These are phyloP conservation scores for Mesaphorura yosii DNA, from an alignment of 1,140 invertebrate genomes.

Conservation along the genomic window DNA sequence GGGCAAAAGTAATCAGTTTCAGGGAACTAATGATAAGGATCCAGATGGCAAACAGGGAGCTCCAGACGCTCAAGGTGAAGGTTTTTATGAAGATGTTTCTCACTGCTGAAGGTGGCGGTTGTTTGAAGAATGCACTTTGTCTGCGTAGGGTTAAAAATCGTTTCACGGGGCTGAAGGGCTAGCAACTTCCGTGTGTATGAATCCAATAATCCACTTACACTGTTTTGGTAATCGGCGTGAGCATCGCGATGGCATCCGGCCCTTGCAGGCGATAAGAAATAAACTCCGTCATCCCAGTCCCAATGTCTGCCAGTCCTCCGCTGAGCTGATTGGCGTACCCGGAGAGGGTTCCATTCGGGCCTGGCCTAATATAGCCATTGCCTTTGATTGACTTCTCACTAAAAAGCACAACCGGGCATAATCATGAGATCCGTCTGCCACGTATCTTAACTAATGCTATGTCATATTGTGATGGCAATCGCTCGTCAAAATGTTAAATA, in stretches of 20 bases:
- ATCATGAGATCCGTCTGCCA: too few relatives aligned
- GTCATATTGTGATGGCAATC: too few relatives aligned
- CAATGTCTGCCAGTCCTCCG: constrained; percentile 17
- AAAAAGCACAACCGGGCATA: too few relatives aligned
- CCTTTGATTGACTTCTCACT: constrained; percentile 5
- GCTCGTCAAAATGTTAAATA: too few relatives aligned
- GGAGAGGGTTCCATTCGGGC: constrained; percentile 14
- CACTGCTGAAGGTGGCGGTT: constrained; percentile 42
- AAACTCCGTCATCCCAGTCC: constrained; percentile 11
- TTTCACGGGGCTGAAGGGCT: background rate
- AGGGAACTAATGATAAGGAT: constrained; percentile 11
- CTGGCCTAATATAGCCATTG: constrained; percentile 6
- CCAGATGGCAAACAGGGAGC: constrained; percentile 6
- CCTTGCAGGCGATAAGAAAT: constrained; percentile 9
- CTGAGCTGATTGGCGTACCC: constrained; percentile 17
- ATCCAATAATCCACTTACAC: background rate
- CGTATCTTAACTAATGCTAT: too few relatives aligned
- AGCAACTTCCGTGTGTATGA: too few relatives aligned
- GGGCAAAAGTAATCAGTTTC: background rate
- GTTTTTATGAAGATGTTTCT: constrained; percentile 27
- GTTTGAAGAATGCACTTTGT: constrained; percentile 39
- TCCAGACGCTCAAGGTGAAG: constrained; percentile 16
- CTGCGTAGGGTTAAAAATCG: too few relatives aligned
- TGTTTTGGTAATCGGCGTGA: constrained; percentile 2
- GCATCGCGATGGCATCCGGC: constrained; percentile 9